Evolutionary conservation across 2,113 vertebrate species (phyloP), one percentile per base, ranked within the genome.

Genomic region (Myotis davidii): DNA sequence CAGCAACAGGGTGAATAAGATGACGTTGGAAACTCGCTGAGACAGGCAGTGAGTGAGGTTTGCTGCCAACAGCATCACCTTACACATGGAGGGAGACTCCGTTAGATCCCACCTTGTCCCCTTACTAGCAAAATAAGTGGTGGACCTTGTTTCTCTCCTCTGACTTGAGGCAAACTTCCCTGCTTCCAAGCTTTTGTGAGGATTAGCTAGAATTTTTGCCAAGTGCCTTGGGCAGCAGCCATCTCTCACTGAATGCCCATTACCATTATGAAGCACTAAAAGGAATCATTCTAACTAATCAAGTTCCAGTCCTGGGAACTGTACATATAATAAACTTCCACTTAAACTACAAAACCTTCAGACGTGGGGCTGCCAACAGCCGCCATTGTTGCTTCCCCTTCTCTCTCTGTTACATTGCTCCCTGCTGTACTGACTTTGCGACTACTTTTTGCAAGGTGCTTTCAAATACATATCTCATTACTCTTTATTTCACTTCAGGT

Each of bases 201-300:
- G 74, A 56, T 84, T 23, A 82, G 45, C 29, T 13, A 78, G 56
- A 90, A 70, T 18, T 56, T 87, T 10, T 52, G 32, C 88, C 32
- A 83, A 42, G 59, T 37, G 34, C 54, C n/a, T 5, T 4, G 52
- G 34, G 11, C 23, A 52, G 67, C 2, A 50, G n/a, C 4, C 17
- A 23, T 56, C 74, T 84, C 52, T 70, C 67, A n/a, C 14, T 37
- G 48, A 59, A 37, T 5, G 65, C 50, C 14, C 1, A 1, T 10
- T 29, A 48, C 23, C 77, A 90, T 17, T 61, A 89, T 2, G 61
- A 67, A 91, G 54, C 81, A 50, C 85, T 61, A 25, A 92, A 85
- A 52, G 45, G 52, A 93, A 94, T 78, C 20, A 85, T 21, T 37
- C 61, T 18, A 94, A 96, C 61, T 9, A 91, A 96, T 67, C 0